phyloP scores from a whole-genome alignment of 2,888 invertebrate genomes.

The Steromphala cineraria region DNA sequence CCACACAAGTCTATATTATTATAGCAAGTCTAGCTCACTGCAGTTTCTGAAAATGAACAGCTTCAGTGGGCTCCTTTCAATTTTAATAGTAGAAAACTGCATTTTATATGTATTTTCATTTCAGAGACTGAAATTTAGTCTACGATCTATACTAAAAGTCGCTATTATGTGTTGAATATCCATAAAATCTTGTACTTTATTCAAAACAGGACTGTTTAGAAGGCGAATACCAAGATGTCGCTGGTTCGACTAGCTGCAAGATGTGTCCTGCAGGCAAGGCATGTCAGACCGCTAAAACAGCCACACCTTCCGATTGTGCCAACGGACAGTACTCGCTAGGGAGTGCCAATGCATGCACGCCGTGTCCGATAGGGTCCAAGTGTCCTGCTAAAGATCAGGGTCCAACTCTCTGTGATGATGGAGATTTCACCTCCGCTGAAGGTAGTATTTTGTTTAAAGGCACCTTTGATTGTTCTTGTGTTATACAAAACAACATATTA shows the following conservation, averaged over 20 bases:
- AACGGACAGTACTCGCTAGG: conserved; percentile 60
- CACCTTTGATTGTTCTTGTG: no score
- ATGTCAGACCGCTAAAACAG: conserved; percentile 56
- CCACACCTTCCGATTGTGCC: conserved; percentile 55
- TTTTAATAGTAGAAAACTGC: no score
- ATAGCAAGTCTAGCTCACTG: no score
- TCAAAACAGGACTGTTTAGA: conserved; percentile 50
- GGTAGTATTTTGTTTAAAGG: conserved; percentile 32
- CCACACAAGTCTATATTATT: no score
- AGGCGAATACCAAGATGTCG: conserved; percentile 51
- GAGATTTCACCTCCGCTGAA: conserved; percentile 54
- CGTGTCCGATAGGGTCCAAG: conserved; percentile 61
- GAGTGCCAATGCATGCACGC: conserved; percentile 55
- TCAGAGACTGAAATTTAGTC: no score
- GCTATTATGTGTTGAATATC: no score
- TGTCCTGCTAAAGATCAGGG: conserved; percentile 44
- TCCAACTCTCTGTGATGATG: conserved; percentile 47
- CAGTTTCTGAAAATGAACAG: no score
- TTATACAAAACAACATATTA: no score
- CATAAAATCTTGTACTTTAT: no score
- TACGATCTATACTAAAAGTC: no score
- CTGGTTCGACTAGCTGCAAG: conserved; percentile 60
- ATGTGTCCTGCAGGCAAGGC: conserved; percentile 64
- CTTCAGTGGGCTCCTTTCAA: no score
- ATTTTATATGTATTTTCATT: no score